Evolutionary conservation across 2,113 vertebrate genomes (phyloP).

Genomic region (Mormyrus iriodes): DNA sequence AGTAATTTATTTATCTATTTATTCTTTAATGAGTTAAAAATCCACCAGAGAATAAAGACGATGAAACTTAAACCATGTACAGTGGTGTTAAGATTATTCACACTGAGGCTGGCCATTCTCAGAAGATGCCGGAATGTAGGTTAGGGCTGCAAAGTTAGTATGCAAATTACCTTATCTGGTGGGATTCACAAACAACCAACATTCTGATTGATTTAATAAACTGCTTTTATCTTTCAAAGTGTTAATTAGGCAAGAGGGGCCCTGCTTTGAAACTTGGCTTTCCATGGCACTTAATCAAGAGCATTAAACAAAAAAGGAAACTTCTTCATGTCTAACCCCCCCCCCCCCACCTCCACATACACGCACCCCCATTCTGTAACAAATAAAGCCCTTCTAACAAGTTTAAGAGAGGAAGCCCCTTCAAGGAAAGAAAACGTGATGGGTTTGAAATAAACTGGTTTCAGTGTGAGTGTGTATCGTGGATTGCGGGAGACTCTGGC

Average conservation of each 20-base stretch:
- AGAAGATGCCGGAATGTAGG: conserved; percentile 92
- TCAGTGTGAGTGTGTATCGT: not conserved
- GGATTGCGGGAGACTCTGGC: not conserved
- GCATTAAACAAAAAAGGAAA: conserved; percentile 54
- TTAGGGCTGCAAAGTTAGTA: conserved; percentile 95
- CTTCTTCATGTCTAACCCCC: conserved; percentile 30
- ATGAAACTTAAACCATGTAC: conserved; percentile 59
- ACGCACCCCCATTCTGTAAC: too few relatives aligned
- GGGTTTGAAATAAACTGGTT: conserved; percentile 12
- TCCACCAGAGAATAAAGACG: conserved; percentile 46
- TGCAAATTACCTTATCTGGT: conserved; percentile 99
- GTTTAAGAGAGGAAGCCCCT: conserved; percentile 21
- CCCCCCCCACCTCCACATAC: too few relatives aligned
- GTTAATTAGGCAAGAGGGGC: conserved; percentile 98
- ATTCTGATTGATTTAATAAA: conserved; percentile 99
- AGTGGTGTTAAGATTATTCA: conserved; percentile 76
- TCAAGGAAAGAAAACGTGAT: conserved; percentile 22
- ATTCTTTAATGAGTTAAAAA: conserved; percentile 62
- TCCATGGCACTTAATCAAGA: conserved; percentile 52
- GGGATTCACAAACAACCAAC: conserved; percentile 98
- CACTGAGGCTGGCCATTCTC: conserved; percentile 80
- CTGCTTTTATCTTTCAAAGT: conserved; percentile 99
- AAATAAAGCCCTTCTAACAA: conserved; percentile 28
- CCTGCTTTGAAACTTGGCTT: conserved; percentile 60
- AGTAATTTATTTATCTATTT: conserved; percentile 56